These are phyloP conservation scores for Drosophila lacertosa DNA, from an alignment of 1,140 invertebrate species.

Conservation along the genomic window DNA sequence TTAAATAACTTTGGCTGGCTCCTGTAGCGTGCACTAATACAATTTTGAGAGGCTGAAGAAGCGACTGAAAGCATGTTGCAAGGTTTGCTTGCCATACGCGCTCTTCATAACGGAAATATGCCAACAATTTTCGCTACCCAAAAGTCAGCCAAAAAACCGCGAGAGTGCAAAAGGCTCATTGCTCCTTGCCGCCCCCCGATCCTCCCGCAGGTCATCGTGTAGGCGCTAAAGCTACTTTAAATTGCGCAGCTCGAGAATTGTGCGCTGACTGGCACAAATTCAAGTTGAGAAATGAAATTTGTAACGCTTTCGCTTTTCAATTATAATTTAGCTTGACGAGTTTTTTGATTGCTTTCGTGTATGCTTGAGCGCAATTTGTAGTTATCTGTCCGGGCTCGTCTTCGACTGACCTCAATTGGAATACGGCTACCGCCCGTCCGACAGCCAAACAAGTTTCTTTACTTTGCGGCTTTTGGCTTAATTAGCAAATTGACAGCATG, in stretches of 20 bases:
- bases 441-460: constrained; percentile 38
- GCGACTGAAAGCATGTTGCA: constrained; percentile 32
- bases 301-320: constrained; percentile 61
- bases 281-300: constrained; percentile 55
- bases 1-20: constrained; percentile 58
- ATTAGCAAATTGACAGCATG: constrained; percentile 60
- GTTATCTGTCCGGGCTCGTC: constrained; percentile 41
- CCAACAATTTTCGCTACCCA: constrained; percentile 25
- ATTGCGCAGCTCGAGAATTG: constrained; percentile 1
- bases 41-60: constrained; percentile 36
- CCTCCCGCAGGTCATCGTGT: not conserved
- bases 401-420: constrained; percentile 50
- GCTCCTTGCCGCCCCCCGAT: not conserved
- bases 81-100: constrained; percentile 28
- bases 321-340: constrained; percentile 54
- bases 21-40: constrained; percentile 41
- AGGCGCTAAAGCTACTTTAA: constrained; percentile 29
- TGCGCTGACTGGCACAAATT: constrained; percentile 42
- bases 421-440: not conserved
- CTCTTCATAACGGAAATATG: constrained; percentile 39
- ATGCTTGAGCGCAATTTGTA: constrained; percentile 51
- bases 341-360: constrained; percentile 59
- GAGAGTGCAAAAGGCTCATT: constrained; percentile 19
- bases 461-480: constrained; percentile 52
- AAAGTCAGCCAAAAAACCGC: constrained; percentile 34